Base-by-base conservation (phyloP, 2,113 vertebrate genomes). In the Hyperoodon ampullatus region DNA sequence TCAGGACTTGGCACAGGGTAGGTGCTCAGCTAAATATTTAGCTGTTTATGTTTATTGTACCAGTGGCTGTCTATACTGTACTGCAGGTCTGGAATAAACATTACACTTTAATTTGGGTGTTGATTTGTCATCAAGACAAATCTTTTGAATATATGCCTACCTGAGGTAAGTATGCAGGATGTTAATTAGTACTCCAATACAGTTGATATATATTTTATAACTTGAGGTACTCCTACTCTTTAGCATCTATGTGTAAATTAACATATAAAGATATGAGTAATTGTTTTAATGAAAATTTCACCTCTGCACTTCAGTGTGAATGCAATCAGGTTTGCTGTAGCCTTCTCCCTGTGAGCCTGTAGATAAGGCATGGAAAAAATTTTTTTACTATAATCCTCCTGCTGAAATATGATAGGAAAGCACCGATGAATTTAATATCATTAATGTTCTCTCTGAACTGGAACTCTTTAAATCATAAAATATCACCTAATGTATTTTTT, bases 251-350 rank as follows among this genome's bases (percentile, higher is more conserved):
- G 53, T 98, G 68, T 97, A 89, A 98, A 98, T 98, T 98, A 98
- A 85, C 72, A 93, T 96, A 95, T 90, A 85, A 92, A 95, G 97
- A 98, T 98, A 98, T 71, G 68, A 97, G 61, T 98, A 98, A 98
- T 98, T 98, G 95, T 98, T 98, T 98, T 98, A 98, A 98, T 97
- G 97, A 98, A 98, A 98, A 98, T 98, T 98, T 98, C 95, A 98
- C 97, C 97, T 98, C 95, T 97, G 94, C 83, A 97, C 92, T 98
- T 98, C 87, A 94, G 94, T 98, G 95, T 98, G 96, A 98, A 97
- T 97, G 94, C 98, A 99, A 96, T 99, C 99, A 98, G 42, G 85
- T 97, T 98, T 98, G 83, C 93, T 93, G 94, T 92, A 93, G 86
- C 95, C 26, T 50, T 98, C 83, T 98, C 95, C 97, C 98, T 98